A percentile compares a stretch with the other conserved stretches of the same genome.
Conservation (phyloP, 2,888 invertebrate genomes). For the Ophraella communa region DNA sequence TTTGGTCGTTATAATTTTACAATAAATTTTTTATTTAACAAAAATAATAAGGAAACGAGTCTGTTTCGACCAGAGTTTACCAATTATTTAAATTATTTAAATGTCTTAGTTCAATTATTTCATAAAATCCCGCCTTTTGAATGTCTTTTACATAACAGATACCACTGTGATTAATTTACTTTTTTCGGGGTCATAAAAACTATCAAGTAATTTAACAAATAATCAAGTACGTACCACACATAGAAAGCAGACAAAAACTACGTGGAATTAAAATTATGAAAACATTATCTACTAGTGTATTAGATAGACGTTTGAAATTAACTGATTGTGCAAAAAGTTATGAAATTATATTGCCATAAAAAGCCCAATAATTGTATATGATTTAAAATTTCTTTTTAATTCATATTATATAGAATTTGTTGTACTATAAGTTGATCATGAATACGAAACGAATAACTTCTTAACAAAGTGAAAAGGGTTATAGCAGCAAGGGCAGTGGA, state of each 20-base stretch:
- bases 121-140: conserved; percentile 15
- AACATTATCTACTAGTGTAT: too few species aligned
- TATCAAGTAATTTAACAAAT: not conserved
- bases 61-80: not conserved
- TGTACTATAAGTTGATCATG: too few species aligned
- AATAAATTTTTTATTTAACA: not conserved
- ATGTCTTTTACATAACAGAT: not conserved
- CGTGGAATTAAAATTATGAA: not conserved
- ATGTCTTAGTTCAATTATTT: conserved; percentile 7
- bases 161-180: not conserved
- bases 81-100: conserved; percentile 8
- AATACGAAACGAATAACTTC: too few species aligned
- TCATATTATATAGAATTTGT: too few species aligned
- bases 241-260: not conserved
- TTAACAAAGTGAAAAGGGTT: too few species aligned
- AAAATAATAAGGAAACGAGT: conserved; percentile 1
- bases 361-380: too few species aligned
- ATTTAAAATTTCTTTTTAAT: too few species aligned
- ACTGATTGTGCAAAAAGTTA: too few species aligned
- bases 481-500: too few species aligned
- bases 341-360: too few species aligned
- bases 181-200: not conserved
- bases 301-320: too few species aligned
- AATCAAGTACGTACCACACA: not conserved
- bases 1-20: too few species aligned